Percentiles rank a stretch among this genome's conserved stretches.
Conservation (phyloP, 2,888 invertebrate species). For the Torymus tubicola region DNA sequence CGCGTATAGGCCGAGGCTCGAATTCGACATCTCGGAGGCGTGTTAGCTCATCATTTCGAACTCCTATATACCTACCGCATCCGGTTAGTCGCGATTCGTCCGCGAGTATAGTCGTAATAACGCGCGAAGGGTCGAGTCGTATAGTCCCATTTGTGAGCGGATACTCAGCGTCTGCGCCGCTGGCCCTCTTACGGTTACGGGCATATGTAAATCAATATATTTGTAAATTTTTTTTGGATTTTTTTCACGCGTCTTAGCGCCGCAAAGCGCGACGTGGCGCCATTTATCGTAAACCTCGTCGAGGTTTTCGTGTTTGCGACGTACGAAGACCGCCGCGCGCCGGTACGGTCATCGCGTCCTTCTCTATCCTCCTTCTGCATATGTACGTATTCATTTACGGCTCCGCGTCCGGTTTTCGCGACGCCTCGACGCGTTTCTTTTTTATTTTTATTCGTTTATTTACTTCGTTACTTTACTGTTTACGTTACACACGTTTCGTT, state of each 20-base stretch:
- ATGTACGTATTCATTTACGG: too few relatives aligned
- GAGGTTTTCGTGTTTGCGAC: too few relatives aligned
- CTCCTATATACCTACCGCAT: too few relatives aligned
- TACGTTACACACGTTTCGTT: slow-evolving; percentile 56
- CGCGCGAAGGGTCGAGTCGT: slow-evolving; percentile 20
- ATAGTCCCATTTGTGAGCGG: not conserved
- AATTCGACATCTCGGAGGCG: slow-evolving; percentile 1
- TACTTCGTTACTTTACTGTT: slow-evolving; percentile 59
- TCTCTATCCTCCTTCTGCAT: too few relatives aligned
- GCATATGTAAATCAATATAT: slow-evolving; percentile 77
- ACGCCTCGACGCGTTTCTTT: slow-evolving; percentile 60
- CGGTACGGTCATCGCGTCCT: slow-evolving; percentile 59
- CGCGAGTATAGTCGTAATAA: not conserved
- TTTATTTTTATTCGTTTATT: slow-evolving; percentile 56
- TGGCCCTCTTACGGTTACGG: slow-evolving; percentile 76
- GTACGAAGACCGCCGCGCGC: slow-evolving; percentile 63
- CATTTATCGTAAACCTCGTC: slow-evolving; percentile 26
- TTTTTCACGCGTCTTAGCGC: slow-evolving; percentile 61
- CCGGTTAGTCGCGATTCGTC: not conserved
- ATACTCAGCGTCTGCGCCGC: slow-evolving; percentile 64
- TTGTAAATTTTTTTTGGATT: slow-evolving; percentile 75
- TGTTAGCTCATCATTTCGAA: too few relatives aligned
- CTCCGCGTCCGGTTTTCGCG: slow-evolving; percentile 30
- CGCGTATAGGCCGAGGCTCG: too few relatives aligned
- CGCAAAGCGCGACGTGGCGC: slow-evolving; percentile 21